These are phyloP conservation scores for Battus philenor DNA, from an alignment of 1,140 invertebrate genomes.

Conservation along the genomic window DNA sequence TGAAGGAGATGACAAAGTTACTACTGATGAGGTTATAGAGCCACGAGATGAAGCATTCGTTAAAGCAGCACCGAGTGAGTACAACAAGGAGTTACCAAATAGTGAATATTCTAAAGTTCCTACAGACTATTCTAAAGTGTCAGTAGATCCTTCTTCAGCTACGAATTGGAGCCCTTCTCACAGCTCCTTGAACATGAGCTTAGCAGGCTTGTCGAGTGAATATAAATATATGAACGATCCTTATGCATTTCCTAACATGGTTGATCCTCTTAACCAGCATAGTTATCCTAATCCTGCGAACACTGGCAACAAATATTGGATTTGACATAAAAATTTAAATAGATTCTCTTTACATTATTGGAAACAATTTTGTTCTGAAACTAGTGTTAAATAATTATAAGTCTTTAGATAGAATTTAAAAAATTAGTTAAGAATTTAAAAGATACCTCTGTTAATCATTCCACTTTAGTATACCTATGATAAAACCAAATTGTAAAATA, in stretches of 20 bases:
- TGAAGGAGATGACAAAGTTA: conserved; percentile 56
- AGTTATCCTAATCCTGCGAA: conserved; percentile 65
- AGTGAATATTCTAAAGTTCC: conserved; percentile 66
- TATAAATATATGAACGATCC: conserved; percentile 70
- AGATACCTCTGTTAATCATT: conserved; percentile 68
- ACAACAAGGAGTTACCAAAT: conserved; percentile 64
- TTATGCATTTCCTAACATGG: conserved; percentile 65
- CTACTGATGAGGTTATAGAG: conserved; percentile 61
- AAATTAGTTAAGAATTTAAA: too few species aligned
- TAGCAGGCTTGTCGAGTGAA: conserved; percentile 61
- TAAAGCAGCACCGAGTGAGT: conserved; percentile 56
- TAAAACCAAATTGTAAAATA: conserved; percentile 53
- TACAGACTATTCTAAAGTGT: conserved; percentile 76
- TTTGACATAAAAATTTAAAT: conserved; percentile 45
- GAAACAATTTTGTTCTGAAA: too few species aligned
- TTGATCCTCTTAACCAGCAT: conserved; percentile 66
- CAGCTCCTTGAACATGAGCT: conserved; percentile 66
- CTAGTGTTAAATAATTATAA: conserved; percentile 8
- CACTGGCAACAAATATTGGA: conserved; percentile 70
- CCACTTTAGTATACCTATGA: conserved; percentile 56
- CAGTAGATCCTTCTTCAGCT: conserved; percentile 67
- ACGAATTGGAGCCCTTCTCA: conserved; percentile 72
- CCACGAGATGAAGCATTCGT: conserved; percentile 58
- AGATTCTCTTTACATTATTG: conserved; percentile 22
- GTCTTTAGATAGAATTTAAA: conserved; percentile 25